phyloP scores from a whole-genome alignment of 1,140 invertebrate species.

The Lineus longissimus region DNA sequence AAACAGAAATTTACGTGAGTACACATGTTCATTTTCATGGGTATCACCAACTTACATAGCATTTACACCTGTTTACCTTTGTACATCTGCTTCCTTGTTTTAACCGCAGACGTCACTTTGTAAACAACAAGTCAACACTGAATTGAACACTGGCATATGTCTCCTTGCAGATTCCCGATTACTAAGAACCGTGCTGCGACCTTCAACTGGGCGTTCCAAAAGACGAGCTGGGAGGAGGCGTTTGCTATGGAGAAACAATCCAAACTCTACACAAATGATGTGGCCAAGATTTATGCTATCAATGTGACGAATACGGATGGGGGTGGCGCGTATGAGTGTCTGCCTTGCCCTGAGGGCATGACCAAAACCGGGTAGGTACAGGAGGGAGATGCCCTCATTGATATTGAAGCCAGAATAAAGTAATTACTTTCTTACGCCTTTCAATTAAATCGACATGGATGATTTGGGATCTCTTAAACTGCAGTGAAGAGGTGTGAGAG shows the following conservation, averaged over 20 bases:
- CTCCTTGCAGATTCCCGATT: conserved; percentile 46
- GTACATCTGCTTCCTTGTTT: too few species aligned
- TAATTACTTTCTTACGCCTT: too few species aligned
- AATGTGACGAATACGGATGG: conserved; percentile 63
- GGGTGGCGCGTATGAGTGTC: conserved; percentile 59
- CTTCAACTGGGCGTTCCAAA: conserved; percentile 62
- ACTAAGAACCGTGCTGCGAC: conserved; percentile 54
- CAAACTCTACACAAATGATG: conserved; percentile 25
- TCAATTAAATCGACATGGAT: too few species aligned
- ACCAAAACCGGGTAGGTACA: conserved; percentile 35
- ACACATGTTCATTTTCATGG: too few species aligned
- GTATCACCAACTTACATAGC: too few species aligned
- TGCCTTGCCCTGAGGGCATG: conserved; percentile 57
- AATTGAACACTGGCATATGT: too few species aligned
- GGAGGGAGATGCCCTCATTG: background rate
- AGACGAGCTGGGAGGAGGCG: conserved; percentile 44
- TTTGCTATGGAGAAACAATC: background rate
- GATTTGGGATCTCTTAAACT: too few species aligned
- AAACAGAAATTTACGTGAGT: conserved; percentile 17
- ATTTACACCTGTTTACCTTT: too few species aligned
- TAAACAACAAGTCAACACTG: too few species aligned
- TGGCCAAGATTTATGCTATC: conserved; percentile 59
- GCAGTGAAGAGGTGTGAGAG: too few species aligned
- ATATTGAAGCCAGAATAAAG: too few species aligned
- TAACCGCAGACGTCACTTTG: too few species aligned